Conservation (phyloP, 2,113 vertebrate species). For the Butorides virescens region DNA sequence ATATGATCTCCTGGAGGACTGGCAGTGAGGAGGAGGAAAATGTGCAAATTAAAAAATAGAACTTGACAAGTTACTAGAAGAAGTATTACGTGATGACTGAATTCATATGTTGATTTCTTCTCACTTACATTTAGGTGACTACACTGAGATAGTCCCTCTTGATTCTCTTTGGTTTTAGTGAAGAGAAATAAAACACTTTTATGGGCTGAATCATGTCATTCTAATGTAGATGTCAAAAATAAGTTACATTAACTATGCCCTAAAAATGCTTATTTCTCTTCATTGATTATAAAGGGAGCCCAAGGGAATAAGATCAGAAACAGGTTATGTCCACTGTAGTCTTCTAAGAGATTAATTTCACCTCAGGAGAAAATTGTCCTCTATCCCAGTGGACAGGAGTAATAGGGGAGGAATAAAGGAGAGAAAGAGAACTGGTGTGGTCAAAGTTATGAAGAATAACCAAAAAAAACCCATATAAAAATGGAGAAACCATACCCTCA, state of each 20-base stretch:
- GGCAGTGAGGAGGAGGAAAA: not conserved
- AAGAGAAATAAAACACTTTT: not conserved
- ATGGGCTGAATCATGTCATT: not conserved
- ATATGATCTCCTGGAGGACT: not conserved
- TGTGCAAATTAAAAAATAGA: not conserved
- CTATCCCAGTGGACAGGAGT: not conserved
- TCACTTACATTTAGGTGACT: not conserved
- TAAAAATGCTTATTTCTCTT: not conserved
- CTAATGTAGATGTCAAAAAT: not conserved
- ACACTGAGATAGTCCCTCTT: not conserved
- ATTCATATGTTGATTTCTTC: not conserved
- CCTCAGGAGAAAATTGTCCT: not conserved
- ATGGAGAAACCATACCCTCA: not conserved
- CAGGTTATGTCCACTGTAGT: not conserved
- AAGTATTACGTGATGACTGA: not conserved
- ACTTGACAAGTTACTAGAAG: not conserved
- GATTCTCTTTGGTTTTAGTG: not conserved
- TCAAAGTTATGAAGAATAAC: not conserved
- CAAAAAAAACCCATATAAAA: not conserved
- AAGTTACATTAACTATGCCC: not conserved
- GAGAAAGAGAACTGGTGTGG: not conserved
- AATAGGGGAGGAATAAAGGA: not conserved
- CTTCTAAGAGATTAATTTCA: not conserved
- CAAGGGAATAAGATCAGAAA: not conserved
- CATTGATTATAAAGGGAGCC: not conserved